phyloP scores from a whole-genome alignment of 1,140 invertebrate species.

The Drosophila hydei region DNA sequence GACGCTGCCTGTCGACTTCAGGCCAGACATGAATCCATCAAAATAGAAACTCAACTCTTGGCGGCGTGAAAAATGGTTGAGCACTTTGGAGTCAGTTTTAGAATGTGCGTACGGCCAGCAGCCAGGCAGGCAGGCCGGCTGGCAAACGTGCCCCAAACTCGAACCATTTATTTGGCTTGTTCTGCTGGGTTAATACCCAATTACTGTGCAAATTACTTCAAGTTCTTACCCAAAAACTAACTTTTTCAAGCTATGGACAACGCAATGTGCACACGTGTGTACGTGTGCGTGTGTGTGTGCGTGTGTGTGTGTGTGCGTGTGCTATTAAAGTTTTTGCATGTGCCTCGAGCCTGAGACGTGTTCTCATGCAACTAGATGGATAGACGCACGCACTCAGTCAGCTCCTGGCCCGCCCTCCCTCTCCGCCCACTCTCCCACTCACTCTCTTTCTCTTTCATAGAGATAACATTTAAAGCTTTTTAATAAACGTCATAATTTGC shows the following conservation, averaged over 20 bases:
- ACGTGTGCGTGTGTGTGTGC: conserved; percentile 14
- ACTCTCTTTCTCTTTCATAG: not conserved
- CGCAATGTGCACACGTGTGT: conserved; percentile 18
- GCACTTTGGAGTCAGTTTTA: conserved; percentile 46
- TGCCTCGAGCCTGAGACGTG: conserved; percentile 43
- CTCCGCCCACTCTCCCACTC: too few species aligned
- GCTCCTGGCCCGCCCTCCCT: too few species aligned
- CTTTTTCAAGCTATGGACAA: conserved; percentile 49
- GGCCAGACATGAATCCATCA: conserved; percentile 65
- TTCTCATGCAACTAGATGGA: conserved; percentile 11
- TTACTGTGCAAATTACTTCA: conserved; percentile 83
- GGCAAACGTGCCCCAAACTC: conserved; percentile 72
- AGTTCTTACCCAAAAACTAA: conserved; percentile 64
- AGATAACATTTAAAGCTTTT: conserved; percentile 64
- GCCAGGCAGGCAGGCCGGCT: not conserved
- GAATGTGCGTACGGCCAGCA: conserved; percentile 1
- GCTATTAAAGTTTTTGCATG: conserved; percentile 72
- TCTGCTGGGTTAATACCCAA: conserved; percentile 78
- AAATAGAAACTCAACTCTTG: conserved; percentile 39
- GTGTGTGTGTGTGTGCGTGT: conserved; percentile 24
- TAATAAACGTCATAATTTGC: conserved; percentile 80
- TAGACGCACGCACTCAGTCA: not conserved
- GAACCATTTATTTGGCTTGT: conserved; percentile 62
- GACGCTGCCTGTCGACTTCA: not conserved
- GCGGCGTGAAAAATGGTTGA: conserved; percentile 51